Evolutionary conservation across 2,113 vertebrate genomes (phyloP).

Genomic region (Tyrannus savana): DNA sequence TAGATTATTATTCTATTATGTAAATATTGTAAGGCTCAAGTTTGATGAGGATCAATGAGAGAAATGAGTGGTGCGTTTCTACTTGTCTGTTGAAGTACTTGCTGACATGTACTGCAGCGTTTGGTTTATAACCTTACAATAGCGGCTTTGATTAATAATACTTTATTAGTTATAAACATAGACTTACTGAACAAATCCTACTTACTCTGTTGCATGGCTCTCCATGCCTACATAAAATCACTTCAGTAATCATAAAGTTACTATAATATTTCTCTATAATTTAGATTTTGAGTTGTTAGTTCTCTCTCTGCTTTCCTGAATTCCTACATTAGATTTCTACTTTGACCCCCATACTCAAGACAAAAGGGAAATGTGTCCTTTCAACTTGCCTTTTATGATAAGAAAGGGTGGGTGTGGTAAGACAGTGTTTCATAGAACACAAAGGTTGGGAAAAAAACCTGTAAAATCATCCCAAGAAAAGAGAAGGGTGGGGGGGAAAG

Average conservation of each 20-base stretch:
- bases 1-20: not conserved
- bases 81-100: not conserved
- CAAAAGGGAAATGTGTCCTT: not conserved
- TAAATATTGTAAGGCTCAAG: not conserved
- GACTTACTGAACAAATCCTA: slow-evolving; percentile 50
- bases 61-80: not conserved
- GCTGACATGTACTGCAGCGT: not conserved
- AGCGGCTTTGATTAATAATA: slow-evolving; percentile 56
- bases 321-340: not conserved
- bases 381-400: not conserved
- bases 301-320: not conserved
- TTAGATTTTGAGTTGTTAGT: not conserved
- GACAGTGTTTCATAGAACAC: not conserved
- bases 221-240: slow-evolving; percentile 28
- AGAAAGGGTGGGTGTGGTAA: not conserved
- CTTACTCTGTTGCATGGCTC: slow-evolving; percentile 18
- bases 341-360: not conserved
- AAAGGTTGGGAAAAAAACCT: not conserved
- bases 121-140: slow-evolving; percentile 37
- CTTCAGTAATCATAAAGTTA: slow-evolving; percentile 42
- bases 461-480: not conserved
- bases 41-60: slow-evolving; percentile 9
- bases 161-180: slow-evolving; percentile 51
- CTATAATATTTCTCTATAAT: slow-evolving; percentile 5
- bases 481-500: not conserved